Conservation (phyloP, 2,113 vertebrate genomes). For the Perca schrenkii region DNA sequence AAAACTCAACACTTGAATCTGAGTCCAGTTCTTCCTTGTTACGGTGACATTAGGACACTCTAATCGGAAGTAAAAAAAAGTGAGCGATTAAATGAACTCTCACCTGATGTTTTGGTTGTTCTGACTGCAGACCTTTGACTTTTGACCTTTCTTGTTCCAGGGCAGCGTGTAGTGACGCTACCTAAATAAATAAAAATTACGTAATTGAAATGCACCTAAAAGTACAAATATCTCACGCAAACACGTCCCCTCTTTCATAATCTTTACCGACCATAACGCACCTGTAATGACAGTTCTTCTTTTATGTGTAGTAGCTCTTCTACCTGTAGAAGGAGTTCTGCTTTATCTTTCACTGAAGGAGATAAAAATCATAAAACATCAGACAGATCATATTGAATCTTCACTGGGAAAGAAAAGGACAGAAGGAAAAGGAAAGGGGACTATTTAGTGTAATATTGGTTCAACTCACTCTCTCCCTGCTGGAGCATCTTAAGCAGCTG, state of each 20-base stretch:
- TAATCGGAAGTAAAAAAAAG: neutral
- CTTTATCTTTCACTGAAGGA: slow-evolving; percentile 95
- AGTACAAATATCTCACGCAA: neutral
- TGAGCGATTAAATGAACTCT: slow-evolving; percentile 3
- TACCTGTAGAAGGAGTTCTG: slow-evolving; percentile 92
- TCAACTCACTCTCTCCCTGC: slow-evolving; percentile 87
- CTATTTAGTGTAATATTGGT: neutral
- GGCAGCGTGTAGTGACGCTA: slow-evolving; percentile 89
- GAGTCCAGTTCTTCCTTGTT: neutral
- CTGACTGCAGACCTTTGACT: slow-evolving; percentile 92
- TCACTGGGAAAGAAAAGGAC: neutral
- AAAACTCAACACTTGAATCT: no score
- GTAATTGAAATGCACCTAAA: neutral
- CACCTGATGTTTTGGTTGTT: slow-evolving; percentile 95
- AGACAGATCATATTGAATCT: neutral
- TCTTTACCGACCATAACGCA: slow-evolving; percentile 68
- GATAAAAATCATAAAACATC: slow-evolving; percentile 2
- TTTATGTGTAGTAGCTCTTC: slow-evolving; percentile 93
- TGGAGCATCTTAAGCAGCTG: slow-evolving; percentile 88
- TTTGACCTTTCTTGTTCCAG: slow-evolving; percentile 96
- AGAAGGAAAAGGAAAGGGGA: neutral
- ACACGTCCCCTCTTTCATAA: neutral
- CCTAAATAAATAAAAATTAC: slow-evolving; percentile 76
- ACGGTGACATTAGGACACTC: neutral
- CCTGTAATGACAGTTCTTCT: slow-evolving; percentile 93